A percentile compares a stretch with the other conserved stretches of the same genome.
Evolutionary conservation across 2,797 vertebrate genomes (phyloP).

Genomic region (Cyprinella venusta): DNA sequence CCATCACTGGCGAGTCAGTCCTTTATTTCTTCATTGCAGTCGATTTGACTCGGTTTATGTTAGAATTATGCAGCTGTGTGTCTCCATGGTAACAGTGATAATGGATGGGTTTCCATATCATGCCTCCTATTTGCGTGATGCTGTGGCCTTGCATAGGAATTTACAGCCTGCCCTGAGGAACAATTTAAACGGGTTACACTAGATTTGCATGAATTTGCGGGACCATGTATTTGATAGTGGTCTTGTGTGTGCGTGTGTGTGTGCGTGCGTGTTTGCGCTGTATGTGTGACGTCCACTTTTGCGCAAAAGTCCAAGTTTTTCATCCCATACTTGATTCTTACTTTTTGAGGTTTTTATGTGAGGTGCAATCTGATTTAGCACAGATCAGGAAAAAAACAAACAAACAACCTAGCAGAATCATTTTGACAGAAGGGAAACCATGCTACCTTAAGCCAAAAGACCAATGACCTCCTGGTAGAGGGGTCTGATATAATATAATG

Average conservation of each 20-base stretch:
- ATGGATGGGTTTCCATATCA: constrained; percentile 44
- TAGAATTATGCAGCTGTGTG: constrained; percentile 59
- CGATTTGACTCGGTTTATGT: constrained; percentile 50
- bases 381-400: constrained; percentile 52
- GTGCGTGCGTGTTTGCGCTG: constrained; percentile 37
- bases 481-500: constrained; percentile 54
- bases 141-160: constrained; percentile 59
- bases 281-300: constrained; percentile 57
- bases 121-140: constrained; percentile 51
- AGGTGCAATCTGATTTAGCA: constrained; percentile 62
- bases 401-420: constrained; percentile 22
- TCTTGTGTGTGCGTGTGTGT: constrained; percentile 71
- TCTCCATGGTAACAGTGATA: constrained; percentile 43
- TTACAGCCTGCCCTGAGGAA: constrained; percentile 60
- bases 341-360: constrained; percentile 58
- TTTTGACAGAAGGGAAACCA: constrained; percentile 60
- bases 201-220: constrained; percentile 53
- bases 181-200: constrained; percentile 61
- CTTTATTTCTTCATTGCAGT: constrained; percentile 44
- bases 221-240: constrained; percentile 67
- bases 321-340: constrained; percentile 64
- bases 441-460: constrained; percentile 66
- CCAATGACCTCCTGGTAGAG: constrained; percentile 52
- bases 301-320: constrained; percentile 57
- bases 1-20: constrained; percentile 42